Percentiles rank a stretch among this genome's conserved stretches.
Conservation (phyloP, 1,140 invertebrate genomes). For the Harlomillsia oculata region DNA sequence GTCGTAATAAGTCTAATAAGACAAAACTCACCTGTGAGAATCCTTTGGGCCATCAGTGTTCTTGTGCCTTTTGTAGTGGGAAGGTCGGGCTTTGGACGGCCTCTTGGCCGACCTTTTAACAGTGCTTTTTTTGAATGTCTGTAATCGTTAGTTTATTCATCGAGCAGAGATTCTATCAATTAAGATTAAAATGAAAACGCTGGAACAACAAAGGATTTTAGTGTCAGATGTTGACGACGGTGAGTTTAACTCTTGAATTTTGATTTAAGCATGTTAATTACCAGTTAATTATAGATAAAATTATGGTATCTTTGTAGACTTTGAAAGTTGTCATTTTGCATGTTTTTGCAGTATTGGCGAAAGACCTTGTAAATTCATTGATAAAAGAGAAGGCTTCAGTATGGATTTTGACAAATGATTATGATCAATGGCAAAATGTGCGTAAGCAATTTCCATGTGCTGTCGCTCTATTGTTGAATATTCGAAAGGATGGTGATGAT, state of each 20-base stretch:
- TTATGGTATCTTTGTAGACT: too few relatives aligned
- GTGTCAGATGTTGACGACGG: background rate
- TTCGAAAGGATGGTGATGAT: background rate
- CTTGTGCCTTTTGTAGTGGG: too few relatives aligned
- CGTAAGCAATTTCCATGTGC: background rate
- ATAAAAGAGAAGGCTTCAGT: background rate
- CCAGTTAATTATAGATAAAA: background rate
- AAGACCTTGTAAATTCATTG: background rate
- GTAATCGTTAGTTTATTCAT: too few relatives aligned
- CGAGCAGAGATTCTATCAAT: too few relatives aligned
- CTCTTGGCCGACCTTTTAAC: too few relatives aligned
- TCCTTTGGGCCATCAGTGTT: too few relatives aligned
- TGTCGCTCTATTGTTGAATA: background rate
- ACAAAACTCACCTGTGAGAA: too few relatives aligned
- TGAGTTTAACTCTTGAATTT: background rate
- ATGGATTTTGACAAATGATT: background rate
- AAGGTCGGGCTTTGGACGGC: too few relatives aligned
- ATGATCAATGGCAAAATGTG: background rate
- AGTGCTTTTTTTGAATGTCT: too few relatives aligned
- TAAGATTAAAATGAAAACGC: too few relatives aligned
- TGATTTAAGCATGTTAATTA: background rate
- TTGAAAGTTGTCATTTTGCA: too few relatives aligned
- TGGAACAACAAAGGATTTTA: background rate
- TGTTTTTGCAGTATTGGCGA: background rate
- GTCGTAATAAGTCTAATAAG: too few relatives aligned